These are phyloP conservation scores for Centropristis striata DNA, from an alignment of 2,113 vertebrate genomes.

Conservation along the genomic window DNA sequence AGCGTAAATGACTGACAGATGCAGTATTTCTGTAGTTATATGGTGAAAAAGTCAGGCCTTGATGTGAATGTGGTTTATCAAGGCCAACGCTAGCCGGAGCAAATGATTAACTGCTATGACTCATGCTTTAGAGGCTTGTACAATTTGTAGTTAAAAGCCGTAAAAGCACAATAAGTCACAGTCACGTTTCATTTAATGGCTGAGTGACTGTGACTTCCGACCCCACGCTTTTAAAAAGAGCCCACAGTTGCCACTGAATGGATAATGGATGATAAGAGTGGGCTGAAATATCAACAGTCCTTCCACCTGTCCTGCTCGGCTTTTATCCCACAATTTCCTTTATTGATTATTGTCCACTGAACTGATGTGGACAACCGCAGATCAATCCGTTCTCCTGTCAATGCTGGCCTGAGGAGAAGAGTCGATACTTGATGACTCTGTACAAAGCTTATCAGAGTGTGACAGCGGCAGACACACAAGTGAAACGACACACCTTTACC, in stretches of 20 bases:
- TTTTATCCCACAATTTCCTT: constrained; percentile 54
- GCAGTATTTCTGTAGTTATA: constrained; percentile 24
- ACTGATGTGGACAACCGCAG: constrained; percentile 25
- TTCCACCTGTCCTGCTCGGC: constrained; percentile 32
- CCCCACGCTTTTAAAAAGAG: constrained; percentile 33
- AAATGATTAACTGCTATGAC: constrained; percentile 63
- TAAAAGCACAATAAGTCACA: constrained; percentile 61
- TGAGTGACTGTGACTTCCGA: constrained; percentile 51
- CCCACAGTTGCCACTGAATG: constrained; percentile 3
- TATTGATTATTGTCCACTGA: constrained; percentile 48
- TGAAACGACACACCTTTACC: constrained; percentile 2
- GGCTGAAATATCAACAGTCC: constrained; percentile 41
- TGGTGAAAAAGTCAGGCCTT: constrained; percentile 23
- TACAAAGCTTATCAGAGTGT: constrained; percentile 37
- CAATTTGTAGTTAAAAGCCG: constrained; percentile 60
- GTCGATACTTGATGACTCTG: constrained; percentile 52
- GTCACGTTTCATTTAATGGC: constrained; percentile 50
- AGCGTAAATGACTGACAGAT: constrained; percentile 34
- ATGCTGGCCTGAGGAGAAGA: constrained; percentile 17
- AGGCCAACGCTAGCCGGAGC: constrained; percentile 39
- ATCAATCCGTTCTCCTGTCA: constrained; percentile 43
- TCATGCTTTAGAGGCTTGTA: constrained; percentile 40
- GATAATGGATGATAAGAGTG: constrained; percentile 37
- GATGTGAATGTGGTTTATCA: constrained; percentile 41
- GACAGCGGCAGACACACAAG: constrained; percentile 20